These are phyloP conservation scores for Phoeniculus purpureus DNA, from an alignment of 2,797 vertebrate genomes.

Conservation along the genomic window DNA sequence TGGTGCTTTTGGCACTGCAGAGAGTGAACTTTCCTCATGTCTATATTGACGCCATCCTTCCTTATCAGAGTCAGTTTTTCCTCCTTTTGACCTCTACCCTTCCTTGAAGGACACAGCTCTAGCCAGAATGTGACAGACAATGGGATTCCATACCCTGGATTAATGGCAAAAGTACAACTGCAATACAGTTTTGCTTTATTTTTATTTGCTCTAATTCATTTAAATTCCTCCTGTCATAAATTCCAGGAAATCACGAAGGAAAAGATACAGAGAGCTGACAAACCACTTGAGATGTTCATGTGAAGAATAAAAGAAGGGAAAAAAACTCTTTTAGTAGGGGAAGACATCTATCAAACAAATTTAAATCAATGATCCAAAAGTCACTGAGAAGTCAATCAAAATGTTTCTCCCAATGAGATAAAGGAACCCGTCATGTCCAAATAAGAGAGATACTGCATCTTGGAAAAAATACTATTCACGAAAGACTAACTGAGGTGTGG, in stretches of 20 bases:
- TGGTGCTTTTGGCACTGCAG: slow-evolving; percentile 18
- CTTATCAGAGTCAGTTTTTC: not conserved
- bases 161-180: not conserved
- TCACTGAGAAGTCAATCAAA: not conserved
- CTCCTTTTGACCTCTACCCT: not conserved
- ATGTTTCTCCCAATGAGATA: not conserved
- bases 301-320: not conserved
- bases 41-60: not conserved
- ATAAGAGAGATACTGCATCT: not conserved
- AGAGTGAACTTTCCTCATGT: slow-evolving; percentile 31
- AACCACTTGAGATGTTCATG: not conserved
- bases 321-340: not conserved
- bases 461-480: not conserved
- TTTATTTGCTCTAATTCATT: not conserved
- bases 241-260: not conserved
- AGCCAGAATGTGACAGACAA: not conserved
- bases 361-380: slow-evolving; percentile 7
- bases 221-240: not conserved
- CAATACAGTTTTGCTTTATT: not conserved
- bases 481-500: slow-evolving; percentile 10
- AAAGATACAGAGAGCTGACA: not conserved
- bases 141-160: not conserved
- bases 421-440: not conserved
- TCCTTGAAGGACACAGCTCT: slow-evolving; percentile 15
- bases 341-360: slow-evolving; percentile 5